phyloP scores from a whole-genome alignment of 1,140 invertebrate species.

The Bombus haemorrhoidalis region DNA sequence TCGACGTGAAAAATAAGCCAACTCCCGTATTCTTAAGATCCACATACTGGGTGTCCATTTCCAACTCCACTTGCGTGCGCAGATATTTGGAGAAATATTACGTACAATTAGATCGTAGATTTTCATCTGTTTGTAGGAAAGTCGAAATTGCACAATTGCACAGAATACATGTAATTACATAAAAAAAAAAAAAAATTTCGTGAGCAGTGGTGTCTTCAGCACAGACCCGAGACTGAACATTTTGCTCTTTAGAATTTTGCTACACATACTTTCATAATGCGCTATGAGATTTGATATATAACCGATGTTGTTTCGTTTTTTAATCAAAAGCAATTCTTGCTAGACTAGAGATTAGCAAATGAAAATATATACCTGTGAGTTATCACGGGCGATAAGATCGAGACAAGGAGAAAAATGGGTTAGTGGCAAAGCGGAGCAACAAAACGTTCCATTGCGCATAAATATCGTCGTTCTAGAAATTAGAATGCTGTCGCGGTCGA shows the following conservation, averaged over 20 bases:
- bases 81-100: not conserved
- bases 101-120: not conserved
- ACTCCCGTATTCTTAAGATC: not conserved
- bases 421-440: not conserved
- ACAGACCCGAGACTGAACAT: too few relatives aligned
- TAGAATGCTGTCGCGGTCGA: not conserved
- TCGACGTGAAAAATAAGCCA: not conserved
- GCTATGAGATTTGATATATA: not conserved
- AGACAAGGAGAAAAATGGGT: not conserved
- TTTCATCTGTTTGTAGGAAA: too few relatives aligned
- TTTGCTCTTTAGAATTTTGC: too few relatives aligned
- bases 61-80: not conserved
- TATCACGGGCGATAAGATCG: not conserved
- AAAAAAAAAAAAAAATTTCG: too few relatives aligned
- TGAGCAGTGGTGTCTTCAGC: fast-evolving
- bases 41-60: not conserved
- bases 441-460: not conserved
- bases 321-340: not conserved
- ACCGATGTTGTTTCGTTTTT: not conserved
- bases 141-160: too few relatives aligned
- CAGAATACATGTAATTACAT: too few relatives aligned
- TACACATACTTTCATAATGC: not conserved
- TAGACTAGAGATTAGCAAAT: not conserved
- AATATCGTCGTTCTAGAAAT: not conserved
- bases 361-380: not conserved